These are phyloP conservation scores for Nipponacmea schrenckii DNA, from an alignment of 2,888 invertebrate genomes.

Conservation along the genomic window DNA sequence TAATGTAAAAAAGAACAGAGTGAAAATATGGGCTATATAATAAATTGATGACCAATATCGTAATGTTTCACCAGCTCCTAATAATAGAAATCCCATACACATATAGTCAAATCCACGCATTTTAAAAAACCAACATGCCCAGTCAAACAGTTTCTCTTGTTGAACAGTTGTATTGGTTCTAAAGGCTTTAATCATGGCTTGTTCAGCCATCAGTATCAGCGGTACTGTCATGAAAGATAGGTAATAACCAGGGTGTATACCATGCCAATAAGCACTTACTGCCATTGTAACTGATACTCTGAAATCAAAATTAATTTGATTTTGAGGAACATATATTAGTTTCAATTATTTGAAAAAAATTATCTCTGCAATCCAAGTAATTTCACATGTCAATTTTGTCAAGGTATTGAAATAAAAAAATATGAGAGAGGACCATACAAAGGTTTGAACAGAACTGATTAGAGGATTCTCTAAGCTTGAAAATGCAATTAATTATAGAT, in stretches of 20 bases:
- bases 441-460: too few species aligned
- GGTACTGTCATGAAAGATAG: slow-evolving; percentile 91
- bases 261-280: slow-evolving; percentile 95
- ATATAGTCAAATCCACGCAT: slow-evolving; percentile 90
- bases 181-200: slow-evolving; percentile 77
- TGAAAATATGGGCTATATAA: slow-evolving; percentile 74
- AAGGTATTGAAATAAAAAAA: too few species aligned
- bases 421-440: too few species aligned
- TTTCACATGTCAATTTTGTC: too few species aligned
- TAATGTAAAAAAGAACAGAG: slow-evolving; percentile 55
- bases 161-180: slow-evolving; percentile 69
- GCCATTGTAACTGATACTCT: slow-evolving; percentile 79
- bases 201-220: slow-evolving; percentile 88
- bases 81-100: slow-evolving; percentile 86
- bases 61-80: slow-evolving; percentile 77
- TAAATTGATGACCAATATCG: slow-evolving; percentile 75
- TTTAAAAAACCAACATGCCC: slow-evolving; percentile 82
- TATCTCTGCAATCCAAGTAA: too few species aligned
- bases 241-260: slow-evolving; percentile 92
- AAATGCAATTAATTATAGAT: too few species aligned
- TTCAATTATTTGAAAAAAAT: too few species aligned
- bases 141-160: slow-evolving; percentile 75
- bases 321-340: too few species aligned
- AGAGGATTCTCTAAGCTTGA: too few species aligned
- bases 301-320: slow-evolving; percentile 29